Base-by-base conservation (phyloP, 2,113 vertebrate species). In the Hydrolagus affinis region DNA sequence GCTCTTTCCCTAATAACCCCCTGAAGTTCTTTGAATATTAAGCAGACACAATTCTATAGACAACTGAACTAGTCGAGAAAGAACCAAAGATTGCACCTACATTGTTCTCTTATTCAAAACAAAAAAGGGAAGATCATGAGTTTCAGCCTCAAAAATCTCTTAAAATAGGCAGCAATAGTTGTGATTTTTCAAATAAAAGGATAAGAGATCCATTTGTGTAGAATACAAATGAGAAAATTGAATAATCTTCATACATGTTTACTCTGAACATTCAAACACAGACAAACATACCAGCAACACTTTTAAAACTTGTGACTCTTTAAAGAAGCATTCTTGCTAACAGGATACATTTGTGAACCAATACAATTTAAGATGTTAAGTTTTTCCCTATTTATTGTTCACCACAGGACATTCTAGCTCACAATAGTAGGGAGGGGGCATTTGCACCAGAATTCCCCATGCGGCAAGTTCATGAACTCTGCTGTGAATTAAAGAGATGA, bases 241-340 rank as follows among this genome's bases (percentile, higher is more conserved):
- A 74, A 74, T 1, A 44, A 15, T 44, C 44, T 74, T 32, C 11
- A 74, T 15, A 6, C 23, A 68, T 19, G 30, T 83, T 83, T 83
- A 83, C 8, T 83, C 60, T 23, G 17, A 80, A 64, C 25, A 64
- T 80, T 30, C 62, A 25, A 64, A 83, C 11, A 32, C 14, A 44
- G 11, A 78, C 62, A 80, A 80, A 80, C 14, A 80, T 25, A 25
- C 14, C 15, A 17, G 76, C 17, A 23, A 78, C 59, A 64, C n/a
- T 66, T 83, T 83, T 19, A 57, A 21, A 23, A 32, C 19, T 32
- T 9, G 10, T 28, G 6, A 32, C 25, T 32, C 78, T 80, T 80
- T 83, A 83, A 83, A 68, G 8, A 66, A 62, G 78, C 23, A 83
- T 60, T 83, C 78, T 83, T 83, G 62, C 14, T 68, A 28, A 30